Percentiles rank a stretch among this genome's conserved stretches.
phyloP scores from a whole-genome alignment of 2,113 vertebrate species.

The Sylvia atricapilla region DNA sequence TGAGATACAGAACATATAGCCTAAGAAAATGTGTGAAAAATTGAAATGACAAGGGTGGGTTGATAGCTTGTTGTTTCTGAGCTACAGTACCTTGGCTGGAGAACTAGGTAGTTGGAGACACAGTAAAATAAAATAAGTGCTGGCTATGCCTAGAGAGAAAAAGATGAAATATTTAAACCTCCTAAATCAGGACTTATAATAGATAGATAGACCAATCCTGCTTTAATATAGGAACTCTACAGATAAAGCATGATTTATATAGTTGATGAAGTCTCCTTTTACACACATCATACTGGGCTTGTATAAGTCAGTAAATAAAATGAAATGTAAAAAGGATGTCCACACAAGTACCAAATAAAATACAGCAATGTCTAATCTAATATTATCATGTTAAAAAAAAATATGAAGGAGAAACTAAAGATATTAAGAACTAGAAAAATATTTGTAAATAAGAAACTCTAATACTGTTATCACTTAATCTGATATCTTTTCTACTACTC shows the following conservation, averaged over 20 bases:
- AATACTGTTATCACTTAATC: neutral
- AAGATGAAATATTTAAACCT: constrained; percentile 45
- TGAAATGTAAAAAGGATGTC: neutral
- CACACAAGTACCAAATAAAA: neutral
- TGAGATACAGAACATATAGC: constrained; percentile 22
- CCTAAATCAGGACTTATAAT: constrained; percentile 2
- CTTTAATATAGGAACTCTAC: neutral
- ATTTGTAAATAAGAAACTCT: neutral
- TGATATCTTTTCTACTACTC: neutral
- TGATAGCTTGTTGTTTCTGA: constrained; percentile 51
- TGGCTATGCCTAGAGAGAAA: constrained; percentile 10
- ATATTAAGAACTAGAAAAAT: neutral
- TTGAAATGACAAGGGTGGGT: constrained; percentile 41
- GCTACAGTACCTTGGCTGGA: neutral
- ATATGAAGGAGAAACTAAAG: neutral
- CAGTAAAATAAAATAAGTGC: constrained; percentile 30
- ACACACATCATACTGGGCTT: neutral
- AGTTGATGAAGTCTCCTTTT: neutral
- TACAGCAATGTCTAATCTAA: neutral
- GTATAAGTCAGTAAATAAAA: neutral
- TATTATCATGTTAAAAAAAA: neutral
- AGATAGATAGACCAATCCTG: neutral
- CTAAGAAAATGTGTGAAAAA: constrained; percentile 64
- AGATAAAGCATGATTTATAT: neutral
- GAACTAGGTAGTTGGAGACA: constrained; percentile 7